Evolutionary conservation across 2,113 vertebrate genomes (phyloP).

Genomic region (Cololabis saira): DNA sequence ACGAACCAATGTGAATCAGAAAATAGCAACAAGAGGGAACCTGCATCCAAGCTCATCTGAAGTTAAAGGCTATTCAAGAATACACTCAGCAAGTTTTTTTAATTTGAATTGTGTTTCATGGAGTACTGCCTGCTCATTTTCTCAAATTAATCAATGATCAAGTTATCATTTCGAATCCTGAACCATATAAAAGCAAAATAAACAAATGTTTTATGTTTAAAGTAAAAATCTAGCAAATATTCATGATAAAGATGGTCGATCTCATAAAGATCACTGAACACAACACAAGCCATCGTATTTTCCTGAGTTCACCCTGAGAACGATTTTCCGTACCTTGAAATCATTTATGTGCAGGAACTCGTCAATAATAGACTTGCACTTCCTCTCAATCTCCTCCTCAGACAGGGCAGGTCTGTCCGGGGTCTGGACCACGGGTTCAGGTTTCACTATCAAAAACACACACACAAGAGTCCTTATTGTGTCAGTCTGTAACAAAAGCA

Average conservation of each 20-base stretch:
- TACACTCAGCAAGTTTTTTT: too few relatives aligned
- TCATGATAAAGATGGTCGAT: too few relatives aligned
- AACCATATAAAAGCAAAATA: too few relatives aligned
- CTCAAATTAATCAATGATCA: too few relatives aligned
- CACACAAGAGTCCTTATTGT: background rate
- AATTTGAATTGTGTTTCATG: too few relatives aligned
- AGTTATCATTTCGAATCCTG: too few relatives aligned
- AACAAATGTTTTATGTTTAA: too few relatives aligned
- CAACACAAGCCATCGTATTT: too few relatives aligned
- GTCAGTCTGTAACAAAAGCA: background rate
- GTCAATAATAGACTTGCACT: slow-evolving; percentile 94
- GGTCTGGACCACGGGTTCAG: slow-evolving; percentile 78
- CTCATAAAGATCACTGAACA: too few relatives aligned
- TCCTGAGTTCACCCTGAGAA: too few relatives aligned
- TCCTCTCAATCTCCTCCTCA: slow-evolving; percentile 92
- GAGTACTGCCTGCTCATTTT: too few relatives aligned
- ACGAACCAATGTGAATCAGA: background rate
- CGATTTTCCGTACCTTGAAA: slow-evolving; percentile 85
- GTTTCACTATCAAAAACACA: slow-evolving; percentile 80
- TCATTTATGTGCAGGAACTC: slow-evolving; percentile 99
- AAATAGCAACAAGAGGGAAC: background rate
- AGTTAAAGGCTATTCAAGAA: background rate
- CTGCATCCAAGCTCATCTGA: background rate
- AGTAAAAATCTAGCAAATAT: too few relatives aligned
- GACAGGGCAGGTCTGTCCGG: slow-evolving; percentile 82